Evolutionary conservation across 1,140 invertebrate genomes (phyloP).

Genomic region (Papilio polyxenes): DNA sequence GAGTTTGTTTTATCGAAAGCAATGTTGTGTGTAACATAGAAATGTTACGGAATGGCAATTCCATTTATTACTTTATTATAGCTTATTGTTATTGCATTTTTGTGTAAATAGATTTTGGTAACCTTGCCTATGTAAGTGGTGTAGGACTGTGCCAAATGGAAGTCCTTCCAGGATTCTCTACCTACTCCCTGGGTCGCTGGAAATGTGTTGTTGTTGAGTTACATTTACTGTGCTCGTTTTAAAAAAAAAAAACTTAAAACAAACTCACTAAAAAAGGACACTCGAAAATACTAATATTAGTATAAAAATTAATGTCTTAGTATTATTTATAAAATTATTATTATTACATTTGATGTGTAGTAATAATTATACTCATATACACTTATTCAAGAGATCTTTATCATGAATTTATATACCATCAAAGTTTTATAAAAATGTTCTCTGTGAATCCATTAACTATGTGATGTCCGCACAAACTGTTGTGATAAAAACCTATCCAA

Average conservation of each 20-base stretch:
- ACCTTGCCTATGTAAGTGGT: neutral
- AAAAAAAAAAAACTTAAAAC: too few species aligned
- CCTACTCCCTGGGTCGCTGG: too few species aligned
- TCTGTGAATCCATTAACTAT: neutral
- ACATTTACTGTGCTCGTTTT: too few species aligned
- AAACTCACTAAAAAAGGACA: too few species aligned
- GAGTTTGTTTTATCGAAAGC: constrained; percentile 21
- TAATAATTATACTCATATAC: too few species aligned
- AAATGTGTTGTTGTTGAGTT: too few species aligned
- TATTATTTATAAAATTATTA: too few species aligned
- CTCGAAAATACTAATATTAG: too few species aligned
- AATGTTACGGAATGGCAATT: neutral
- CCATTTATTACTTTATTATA: constrained; percentile 15
- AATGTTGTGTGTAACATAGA: constrained; percentile 19
- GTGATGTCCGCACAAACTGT: neutral
- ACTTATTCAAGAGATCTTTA: too few species aligned
- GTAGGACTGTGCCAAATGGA: neutral
- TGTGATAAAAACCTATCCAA: neutral
- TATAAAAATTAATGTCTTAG: too few species aligned
- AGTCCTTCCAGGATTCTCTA: neutral
- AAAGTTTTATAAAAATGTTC: neutral
- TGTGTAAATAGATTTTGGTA: neutral
- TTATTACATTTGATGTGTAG: too few species aligned
- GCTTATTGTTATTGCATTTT: neutral
- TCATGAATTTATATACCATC: too few species aligned